Evolutionary conservation across 2,113 vertebrate genomes (phyloP).

Genomic region (Vombatus ursinus): DNA sequence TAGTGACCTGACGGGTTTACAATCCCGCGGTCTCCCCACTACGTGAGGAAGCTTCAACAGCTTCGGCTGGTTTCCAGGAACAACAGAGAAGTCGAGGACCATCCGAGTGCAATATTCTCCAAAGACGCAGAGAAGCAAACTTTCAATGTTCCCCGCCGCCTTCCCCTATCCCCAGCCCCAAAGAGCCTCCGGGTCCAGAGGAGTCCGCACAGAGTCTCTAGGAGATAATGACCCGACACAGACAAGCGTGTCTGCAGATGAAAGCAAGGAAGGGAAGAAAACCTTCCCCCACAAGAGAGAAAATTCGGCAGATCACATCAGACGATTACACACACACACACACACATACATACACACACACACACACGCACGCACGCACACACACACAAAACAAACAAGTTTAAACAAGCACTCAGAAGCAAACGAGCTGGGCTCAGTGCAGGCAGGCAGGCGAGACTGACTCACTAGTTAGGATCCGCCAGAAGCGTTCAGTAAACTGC

Average conservation of each 20-base stretch:
- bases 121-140: background rate
- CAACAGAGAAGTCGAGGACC: background rate
- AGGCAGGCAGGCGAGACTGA: background rate
- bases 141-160: background rate
- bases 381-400: constrained; percentile 41
- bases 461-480: background rate
- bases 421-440: background rate
- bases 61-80: background rate
- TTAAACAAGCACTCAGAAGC: constrained; percentile 23
- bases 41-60: background rate
- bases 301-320: constrained; percentile 64
- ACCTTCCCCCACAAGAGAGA: constrained; percentile 58
- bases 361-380: background rate
- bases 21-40: background rate
- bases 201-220: background rate
- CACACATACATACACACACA: background rate
- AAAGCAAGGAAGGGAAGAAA: background rate
- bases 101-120: background rate
- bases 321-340: constrained; percentile 48
- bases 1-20: background rate
- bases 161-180: background rate
- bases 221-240: constrained; percentile 21
- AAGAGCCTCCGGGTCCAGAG: background rate
- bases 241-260: constrained; percentile 40
- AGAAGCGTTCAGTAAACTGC: background rate